Evolutionary conservation across 2,888 invertebrate species (phyloP).

Genomic region (Spisula subtruncata): DNA sequence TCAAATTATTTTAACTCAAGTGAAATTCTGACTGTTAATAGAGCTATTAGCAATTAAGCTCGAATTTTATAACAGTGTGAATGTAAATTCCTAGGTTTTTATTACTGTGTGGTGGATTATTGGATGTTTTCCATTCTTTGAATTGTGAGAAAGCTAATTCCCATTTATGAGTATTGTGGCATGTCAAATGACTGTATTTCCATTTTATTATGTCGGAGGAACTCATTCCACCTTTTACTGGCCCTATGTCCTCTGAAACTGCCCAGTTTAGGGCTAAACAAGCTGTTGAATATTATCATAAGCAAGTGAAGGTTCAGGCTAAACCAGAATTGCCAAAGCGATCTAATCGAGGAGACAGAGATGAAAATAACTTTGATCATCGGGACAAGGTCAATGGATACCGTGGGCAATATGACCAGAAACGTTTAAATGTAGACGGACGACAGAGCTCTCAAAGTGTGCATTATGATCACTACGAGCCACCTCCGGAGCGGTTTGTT

Average conservation of each 20-base stretch:
- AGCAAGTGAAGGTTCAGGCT: constrained; percentile 74
- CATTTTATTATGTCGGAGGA: constrained; percentile 70
- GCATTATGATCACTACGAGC: constrained; percentile 50
- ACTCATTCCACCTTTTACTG: constrained; percentile 72
- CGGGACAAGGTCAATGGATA: constrained; percentile 64
- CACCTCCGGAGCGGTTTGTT: constrained; percentile 69
- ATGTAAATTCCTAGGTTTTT: constrained; percentile 36
- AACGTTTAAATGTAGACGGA: constrained; percentile 64
- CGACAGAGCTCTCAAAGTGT: constrained; percentile 66
- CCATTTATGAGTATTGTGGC: constrained; percentile 45
- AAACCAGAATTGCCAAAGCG: constrained; percentile 59
- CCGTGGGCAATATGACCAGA: constrained; percentile 54
- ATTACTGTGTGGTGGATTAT: constrained; percentile 29
- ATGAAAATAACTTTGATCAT: constrained; percentile 52
- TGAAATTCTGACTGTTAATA: background rate
- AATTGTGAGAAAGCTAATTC: constrained; percentile 45
- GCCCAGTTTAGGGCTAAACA: constrained; percentile 80
- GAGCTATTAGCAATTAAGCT: constrained; percentile 16
- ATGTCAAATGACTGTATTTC: constrained; percentile 51
- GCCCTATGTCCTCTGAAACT: constrained; percentile 77
- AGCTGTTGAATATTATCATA: constrained; percentile 82
- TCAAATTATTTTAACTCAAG: background rate
- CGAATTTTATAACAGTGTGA: constrained; percentile 19
- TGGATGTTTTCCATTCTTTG: constrained; percentile 30
- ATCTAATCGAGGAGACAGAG: constrained; percentile 42